Evolutionary conservation across 37 sponge, comb jelly and placozoan species (phyloP).

Genomic region (Trichoplax adhaerens): DNA sequence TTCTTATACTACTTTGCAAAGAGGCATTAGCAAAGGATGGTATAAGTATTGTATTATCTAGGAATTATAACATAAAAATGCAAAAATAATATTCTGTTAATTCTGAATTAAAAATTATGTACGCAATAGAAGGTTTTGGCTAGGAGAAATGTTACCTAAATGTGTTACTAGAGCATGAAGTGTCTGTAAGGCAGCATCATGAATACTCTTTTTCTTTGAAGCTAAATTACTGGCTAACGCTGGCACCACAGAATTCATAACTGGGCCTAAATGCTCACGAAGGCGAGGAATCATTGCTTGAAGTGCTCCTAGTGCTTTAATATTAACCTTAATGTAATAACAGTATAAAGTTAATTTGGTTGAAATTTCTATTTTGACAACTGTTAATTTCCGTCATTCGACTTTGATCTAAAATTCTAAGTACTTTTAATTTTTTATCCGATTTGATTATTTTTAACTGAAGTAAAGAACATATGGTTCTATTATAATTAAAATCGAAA

Average conservation of each 20-base stretch:
- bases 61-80: background rate
- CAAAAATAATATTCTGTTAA: background rate
- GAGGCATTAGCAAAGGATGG: slow-evolving; percentile 40
- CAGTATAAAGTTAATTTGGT: too few relatives aligned
- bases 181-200: slow-evolving; percentile 26
- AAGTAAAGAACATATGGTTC: too few relatives aligned
- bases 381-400: too few relatives aligned
- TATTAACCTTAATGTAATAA: slow-evolving; percentile 25
- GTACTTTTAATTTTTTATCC: too few relatives aligned
- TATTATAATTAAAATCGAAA: too few relatives aligned
- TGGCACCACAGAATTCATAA: slow-evolving; percentile 20
- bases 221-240: slow-evolving; percentile 52
- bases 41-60: slow-evolving; percentile 44
- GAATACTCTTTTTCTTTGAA: slow-evolving; percentile 40
- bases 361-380: too few relatives aligned
- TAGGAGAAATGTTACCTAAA: slow-evolving; percentile 24
- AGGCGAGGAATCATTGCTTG: slow-evolving; percentile 45
- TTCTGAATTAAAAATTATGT: background rate
- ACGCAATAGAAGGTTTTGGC: background rate
- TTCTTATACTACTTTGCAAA: slow-evolving; percentile 44
- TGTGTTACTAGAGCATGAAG: slow-evolving; percentile 38
- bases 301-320: slow-evolving; percentile 52
- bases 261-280: slow-evolving; percentile 27
- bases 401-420: too few relatives aligned
- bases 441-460: too few relatives aligned